Evolutionary conservation across 2,113 vertebrate genomes (phyloP).

Genomic region (Agapornis roseicollis): DNA sequence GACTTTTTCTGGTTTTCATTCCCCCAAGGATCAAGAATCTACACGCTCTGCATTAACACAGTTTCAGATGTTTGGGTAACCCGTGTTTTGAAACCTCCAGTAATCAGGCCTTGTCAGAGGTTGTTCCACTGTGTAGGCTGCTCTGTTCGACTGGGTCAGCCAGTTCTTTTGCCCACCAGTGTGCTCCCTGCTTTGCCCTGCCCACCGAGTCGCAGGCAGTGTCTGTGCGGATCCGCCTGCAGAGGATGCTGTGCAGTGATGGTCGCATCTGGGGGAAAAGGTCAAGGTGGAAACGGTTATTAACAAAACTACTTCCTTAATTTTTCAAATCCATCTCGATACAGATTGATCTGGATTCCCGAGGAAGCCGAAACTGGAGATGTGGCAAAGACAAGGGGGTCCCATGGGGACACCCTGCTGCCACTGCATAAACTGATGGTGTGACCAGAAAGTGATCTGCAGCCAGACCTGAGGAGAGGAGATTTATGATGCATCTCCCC

Average conservation of each 20-base stretch:
- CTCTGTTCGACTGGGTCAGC: neutral
- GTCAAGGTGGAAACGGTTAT: neutral
- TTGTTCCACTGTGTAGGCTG: neutral
- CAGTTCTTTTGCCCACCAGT: neutral
- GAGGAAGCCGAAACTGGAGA: neutral
- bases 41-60: neutral
- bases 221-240: neutral
- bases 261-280: neutral
- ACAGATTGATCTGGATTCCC: neutral
- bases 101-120: neutral
- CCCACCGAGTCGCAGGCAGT: fast-evolving
- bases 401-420: neutral
- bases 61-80: neutral
- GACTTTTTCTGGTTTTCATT: neutral
- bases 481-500: neutral
- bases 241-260: neutral
- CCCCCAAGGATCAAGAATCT: neutral
- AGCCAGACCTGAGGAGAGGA: neutral
- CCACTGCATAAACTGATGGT: neutral
- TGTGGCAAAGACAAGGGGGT: neutral
- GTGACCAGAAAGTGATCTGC: neutral
- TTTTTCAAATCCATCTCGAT: neutral
- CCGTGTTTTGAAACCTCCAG: neutral
- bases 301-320: neutral
- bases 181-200: neutral